phyloP scores from a whole-genome alignment of 2,888 invertebrate species.

The Eupithecia pulchellata region DNA sequence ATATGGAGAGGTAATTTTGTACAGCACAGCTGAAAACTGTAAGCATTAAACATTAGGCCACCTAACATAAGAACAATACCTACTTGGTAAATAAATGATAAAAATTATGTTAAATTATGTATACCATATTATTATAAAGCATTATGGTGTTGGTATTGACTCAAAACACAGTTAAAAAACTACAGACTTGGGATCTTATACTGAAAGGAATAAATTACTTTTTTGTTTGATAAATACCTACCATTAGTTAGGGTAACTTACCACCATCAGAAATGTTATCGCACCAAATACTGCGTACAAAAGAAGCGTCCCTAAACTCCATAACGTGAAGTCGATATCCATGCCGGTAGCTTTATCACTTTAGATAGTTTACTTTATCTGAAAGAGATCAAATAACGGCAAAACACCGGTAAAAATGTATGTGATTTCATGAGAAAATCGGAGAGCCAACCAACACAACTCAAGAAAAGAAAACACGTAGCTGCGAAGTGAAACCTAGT shows the following conservation, averaged over 20 bases:
- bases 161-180: not conserved
- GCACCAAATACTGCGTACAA: conserved; percentile 51
- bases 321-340: conserved; percentile 52
- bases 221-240: not conserved
- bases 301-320: conserved; percentile 49
- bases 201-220: not conserved
- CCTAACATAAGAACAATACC: too few relatives aligned
- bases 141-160: not conserved
- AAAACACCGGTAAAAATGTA: not conserved
- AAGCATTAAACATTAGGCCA: conserved; percentile 16
- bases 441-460: not conserved
- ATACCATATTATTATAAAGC: not conserved
- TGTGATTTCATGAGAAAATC: not conserved
- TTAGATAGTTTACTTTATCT: not conserved
- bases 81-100: too few relatives aligned
- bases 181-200: not conserved
- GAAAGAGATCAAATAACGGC: not conserved
- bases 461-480: not conserved
- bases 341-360: conserved; percentile 39
- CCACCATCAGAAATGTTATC: conserved; percentile 52
- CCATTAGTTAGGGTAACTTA: too few relatives aligned
- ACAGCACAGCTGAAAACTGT: conserved; percentile 61
- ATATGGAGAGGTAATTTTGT: conserved; percentile 87
- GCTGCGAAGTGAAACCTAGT: too few relatives aligned
- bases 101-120: too few relatives aligned